These are phyloP conservation scores for Chrysaora quinquecirrha DNA, from an alignment of 30 jellyfish, hydroid and myxozoan genomes.

Conservation along the genomic window DNA sequence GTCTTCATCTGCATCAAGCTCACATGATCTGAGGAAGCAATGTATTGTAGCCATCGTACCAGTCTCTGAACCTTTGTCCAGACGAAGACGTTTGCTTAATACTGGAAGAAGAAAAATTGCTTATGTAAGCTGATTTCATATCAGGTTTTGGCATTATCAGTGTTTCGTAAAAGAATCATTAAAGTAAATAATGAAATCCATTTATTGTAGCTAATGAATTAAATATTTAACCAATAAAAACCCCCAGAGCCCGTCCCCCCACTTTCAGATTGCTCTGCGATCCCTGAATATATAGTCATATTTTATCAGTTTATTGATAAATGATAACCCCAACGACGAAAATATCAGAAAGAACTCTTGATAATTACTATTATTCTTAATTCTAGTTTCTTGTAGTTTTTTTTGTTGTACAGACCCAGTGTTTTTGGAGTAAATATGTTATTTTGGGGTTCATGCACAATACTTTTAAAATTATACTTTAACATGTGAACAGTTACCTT, in stretches of 20 bases:
- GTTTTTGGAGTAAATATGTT: neutral
- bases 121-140: neutral
- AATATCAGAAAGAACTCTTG: neutral
- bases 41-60: constrained; percentile 15
- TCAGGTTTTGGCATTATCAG: constrained; percentile 2
- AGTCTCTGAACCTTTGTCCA: constrained; percentile 14
- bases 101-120: constrained; percentile 5
- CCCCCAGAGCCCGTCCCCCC: constrained; percentile 6
- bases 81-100: constrained; percentile 12
- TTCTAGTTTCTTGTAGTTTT: neutral
- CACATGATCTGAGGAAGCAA: constrained; percentile 1
- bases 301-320: neutral
- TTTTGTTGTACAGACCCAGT: constrained; percentile 1
- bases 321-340: neutral
- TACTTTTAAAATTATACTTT: neutral
- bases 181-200: neutral
- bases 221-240: neutral
- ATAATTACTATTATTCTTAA: neutral
- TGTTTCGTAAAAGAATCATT: neutral
- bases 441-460: constrained; percentile 2
- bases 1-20: neutral
- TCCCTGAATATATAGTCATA: neutral
- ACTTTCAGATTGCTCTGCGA: neutral
- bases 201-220: neutral
- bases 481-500: constrained; percentile 23